Conservation (phyloP, 2,888 invertebrate species). For the Nysson spinosus region DNA sequence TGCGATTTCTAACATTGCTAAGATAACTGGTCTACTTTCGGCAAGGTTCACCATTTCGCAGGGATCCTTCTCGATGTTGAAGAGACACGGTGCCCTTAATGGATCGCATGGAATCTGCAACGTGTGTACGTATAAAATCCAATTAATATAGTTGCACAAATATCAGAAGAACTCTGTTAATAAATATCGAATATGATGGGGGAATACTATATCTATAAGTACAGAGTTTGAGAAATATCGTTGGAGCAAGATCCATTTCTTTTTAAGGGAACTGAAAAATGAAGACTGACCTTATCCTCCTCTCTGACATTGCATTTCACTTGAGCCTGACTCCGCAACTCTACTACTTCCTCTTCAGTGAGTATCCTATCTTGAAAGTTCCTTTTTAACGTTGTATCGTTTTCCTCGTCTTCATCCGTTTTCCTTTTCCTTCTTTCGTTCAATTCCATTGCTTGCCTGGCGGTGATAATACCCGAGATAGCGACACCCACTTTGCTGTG, state of each 20-base stretch:
- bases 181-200: too few species aligned
- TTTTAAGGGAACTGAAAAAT: too few species aligned
- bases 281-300: conserved; percentile 46
- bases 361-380: conserved; percentile 27
- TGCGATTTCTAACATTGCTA: conserved; percentile 76
- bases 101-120: conserved; percentile 69
- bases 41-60: conserved; percentile 78
- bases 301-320: conserved; percentile 62
- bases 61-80: conserved; percentile 75
- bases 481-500: conserved; percentile 77
- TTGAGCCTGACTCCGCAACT: conserved; percentile 63
- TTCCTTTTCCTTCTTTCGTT: conserved; percentile 63
- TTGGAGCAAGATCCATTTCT: too few species aligned
- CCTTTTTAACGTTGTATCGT: not conserved
- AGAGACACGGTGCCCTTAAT: conserved; percentile 71
- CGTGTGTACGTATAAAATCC: too few species aligned
- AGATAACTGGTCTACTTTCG: conserved; percentile 70
- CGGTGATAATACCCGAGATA: conserved; percentile 78
- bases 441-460: conserved; percentile 75
- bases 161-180: too few species aligned
- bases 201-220: too few species aligned
- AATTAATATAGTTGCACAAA: too few species aligned
- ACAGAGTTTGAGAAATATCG: too few species aligned
- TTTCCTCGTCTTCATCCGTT: not conserved
- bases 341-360: conserved; percentile 47